Evolutionary conservation across 2,797 vertebrate species (phyloP), one percentile per base, ranked within the genome.

Genomic region (Apogon talboti): DNA sequence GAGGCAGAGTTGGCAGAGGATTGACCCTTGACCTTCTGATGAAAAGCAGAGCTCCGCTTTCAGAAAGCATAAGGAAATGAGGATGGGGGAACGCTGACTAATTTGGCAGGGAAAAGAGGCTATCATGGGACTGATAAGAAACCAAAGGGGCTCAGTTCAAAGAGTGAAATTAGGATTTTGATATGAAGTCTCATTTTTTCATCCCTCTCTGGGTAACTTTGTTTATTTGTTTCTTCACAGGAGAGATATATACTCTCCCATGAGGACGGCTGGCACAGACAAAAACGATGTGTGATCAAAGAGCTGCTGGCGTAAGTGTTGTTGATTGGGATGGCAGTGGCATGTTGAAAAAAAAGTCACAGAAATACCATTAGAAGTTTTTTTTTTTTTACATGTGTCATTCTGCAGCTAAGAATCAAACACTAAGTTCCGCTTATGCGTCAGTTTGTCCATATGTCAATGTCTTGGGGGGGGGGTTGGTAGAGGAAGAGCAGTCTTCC

Each of bases 401-500:
- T 71, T 80, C 74, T 61, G 69, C 33, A 43, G 58, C 78, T 75
- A 78, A 69, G 70, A 72, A 46, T 77, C 74, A 63, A 69, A 75
- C 43, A 65, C 58, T 51, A 51, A 72, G 54, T 15, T 37, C 30
- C 78, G 78, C 74, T 80, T 70, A 6, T 49, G 73, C 60, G 63
- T 61, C 55, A 16, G 62, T 53, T 41, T 38, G 40, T 38, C 37
- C 7, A 21, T 60, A 45, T 74, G 74, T 76, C 66, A 44, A 43
- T 55, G 72, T 82, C 67, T 74, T 69, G 69, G 71, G 67, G 81
- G 69, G 71, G 67, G 81, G 78, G 83, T 14, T 79, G 79, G 75
- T 81, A 76, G 65, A 92, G 92, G 92, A 92, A 94, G 86, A 92
- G 81, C 79, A 37, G 71, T 24, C 79, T 93, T 94, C 92, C 93